Base-by-base conservation (phyloP, 2,888 invertebrate genomes). In the Baccha elongata region DNA sequence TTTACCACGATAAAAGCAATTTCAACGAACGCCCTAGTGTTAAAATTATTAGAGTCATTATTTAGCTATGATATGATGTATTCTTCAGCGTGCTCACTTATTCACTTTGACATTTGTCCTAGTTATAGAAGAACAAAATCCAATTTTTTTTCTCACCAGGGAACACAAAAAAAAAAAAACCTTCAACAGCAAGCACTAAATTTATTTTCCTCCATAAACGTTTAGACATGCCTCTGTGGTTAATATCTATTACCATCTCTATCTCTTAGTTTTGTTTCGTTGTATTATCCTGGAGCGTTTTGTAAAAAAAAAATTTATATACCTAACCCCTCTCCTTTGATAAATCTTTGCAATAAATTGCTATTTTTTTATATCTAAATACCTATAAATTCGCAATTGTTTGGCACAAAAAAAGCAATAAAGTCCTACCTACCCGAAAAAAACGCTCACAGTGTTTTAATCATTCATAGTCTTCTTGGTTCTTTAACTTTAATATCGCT, bases 301-400 rank as follows among this genome's bases (percentile, higher is more conserved):
- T 19, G 6, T n/a, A 86, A 83, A 29, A 40, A n/a, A 62, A 35
- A 40, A 35, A 42, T 26, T 26, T 44, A 37, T 26, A 32, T 35
- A 42, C 23, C 19, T 7, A 29, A n/a, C 40, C 29, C 42, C 21
- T 65, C 17, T 35, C 19, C 11, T 67, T 79, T 86, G 84, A 79
- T 81, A 76, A 72, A 85, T 83, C 75, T 75, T 68, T 72, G 85
- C 85, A 72, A 85, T 85, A 85, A 85, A 81, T 81, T 71, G 67
- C 50, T 60, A 37, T 60, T 48, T 62, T 67, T 48, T 11, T 64
- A 13, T 44, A 26, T 29, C 8, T 15, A 29, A 32, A 8, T 23
- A 48, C 17, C n/a, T 21, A 37, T 71, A 72, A 62, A 65, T 67
- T 52, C 58, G 15, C 50, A 42, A 71, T 40, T 67, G 50, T 17